Evolutionary conservation across 1,140 invertebrate species (phyloP).

Genomic region (Patella vulgata): DNA sequence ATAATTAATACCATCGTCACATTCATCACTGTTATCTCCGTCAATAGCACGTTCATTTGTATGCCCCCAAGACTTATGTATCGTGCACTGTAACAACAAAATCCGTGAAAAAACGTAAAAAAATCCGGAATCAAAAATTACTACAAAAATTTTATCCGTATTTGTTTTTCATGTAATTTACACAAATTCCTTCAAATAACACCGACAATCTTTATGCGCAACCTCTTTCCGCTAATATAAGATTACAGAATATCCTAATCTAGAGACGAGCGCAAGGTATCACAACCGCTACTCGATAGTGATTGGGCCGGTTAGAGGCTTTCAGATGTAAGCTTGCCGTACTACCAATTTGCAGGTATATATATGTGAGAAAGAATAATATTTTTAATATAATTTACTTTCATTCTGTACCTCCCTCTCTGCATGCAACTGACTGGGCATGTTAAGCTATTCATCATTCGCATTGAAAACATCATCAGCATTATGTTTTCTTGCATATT

Average conservation of each 20-base stretch:
- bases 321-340: too few species aligned
- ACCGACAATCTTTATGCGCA: not conserved
- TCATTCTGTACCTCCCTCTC: not conserved
- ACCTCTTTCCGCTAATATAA: too few species aligned
- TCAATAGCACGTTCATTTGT: not conserved
- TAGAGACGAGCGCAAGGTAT: too few species aligned
- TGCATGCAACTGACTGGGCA: not conserved
- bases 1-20: not conserved
- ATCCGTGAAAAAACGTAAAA: too few species aligned
- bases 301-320: too few species aligned
- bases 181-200: not conserved
- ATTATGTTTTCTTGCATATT: not conserved
- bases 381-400: not conserved
- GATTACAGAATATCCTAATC: too few species aligned
- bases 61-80: not conserved
- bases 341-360: not conserved
- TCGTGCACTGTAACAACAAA: too few species aligned
- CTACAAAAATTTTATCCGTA: too few species aligned
- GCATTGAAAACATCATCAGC: not conserved
- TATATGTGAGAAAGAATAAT: not conserved
- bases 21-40: not conserved
- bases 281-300: not conserved
- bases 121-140: too few species aligned
- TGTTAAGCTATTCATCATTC: not conserved
- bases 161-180: too few species aligned